Evolutionary conservation across 2,888 invertebrate species (phyloP).

Genomic region (Caenorhabditis macrosperma): DNA sequence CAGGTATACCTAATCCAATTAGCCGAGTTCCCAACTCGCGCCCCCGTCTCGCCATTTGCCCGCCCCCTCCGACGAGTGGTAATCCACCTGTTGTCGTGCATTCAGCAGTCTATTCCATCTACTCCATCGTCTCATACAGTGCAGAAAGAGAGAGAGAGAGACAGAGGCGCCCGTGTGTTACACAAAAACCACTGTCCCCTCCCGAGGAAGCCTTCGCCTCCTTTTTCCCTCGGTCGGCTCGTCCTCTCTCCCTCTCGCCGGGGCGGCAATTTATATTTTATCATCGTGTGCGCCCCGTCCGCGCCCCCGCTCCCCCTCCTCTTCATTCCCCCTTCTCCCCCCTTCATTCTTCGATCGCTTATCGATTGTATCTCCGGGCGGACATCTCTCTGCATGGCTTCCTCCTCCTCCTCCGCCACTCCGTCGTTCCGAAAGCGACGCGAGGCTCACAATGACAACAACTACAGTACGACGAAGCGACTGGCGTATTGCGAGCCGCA

Average conservation of each 20-base stretch:
- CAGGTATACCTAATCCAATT: conserved; percentile 39
- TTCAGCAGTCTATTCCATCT: background rate
- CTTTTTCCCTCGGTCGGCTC: conserved; percentile 16
- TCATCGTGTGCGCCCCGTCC: conserved; percentile 28
- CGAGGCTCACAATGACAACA: conserved; percentile 8
- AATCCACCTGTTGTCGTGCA: conserved; percentile 42
- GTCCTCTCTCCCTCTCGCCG: conserved; percentile 5
- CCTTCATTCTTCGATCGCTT: conserved; percentile 29
- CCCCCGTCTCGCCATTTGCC: background rate
- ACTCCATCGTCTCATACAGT: conserved; percentile 27
- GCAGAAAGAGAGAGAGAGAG: too few relatives aligned
- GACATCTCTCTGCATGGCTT: conserved; percentile 9
- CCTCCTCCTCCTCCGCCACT: conserved; percentile 5
- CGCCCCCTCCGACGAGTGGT: conserved; percentile 17
- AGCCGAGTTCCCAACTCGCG: conserved; percentile 10
- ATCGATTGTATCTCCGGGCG: conserved; percentile 28
- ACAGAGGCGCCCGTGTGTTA: too few relatives aligned
- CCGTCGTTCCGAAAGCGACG: conserved; percentile 42
- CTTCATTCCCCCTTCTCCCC: conserved; percentile 2
- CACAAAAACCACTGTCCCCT: too few relatives aligned
- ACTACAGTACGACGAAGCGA: conserved; percentile 61
- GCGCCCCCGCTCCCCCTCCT: conserved; percentile 4
- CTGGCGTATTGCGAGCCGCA: conserved; percentile 60
- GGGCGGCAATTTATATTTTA: conserved; percentile 44
- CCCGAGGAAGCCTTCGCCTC: conserved; percentile 3